phyloP scores from a whole-genome alignment of 2,113 vertebrate species.

The Dasyurus viverrinus region DNA sequence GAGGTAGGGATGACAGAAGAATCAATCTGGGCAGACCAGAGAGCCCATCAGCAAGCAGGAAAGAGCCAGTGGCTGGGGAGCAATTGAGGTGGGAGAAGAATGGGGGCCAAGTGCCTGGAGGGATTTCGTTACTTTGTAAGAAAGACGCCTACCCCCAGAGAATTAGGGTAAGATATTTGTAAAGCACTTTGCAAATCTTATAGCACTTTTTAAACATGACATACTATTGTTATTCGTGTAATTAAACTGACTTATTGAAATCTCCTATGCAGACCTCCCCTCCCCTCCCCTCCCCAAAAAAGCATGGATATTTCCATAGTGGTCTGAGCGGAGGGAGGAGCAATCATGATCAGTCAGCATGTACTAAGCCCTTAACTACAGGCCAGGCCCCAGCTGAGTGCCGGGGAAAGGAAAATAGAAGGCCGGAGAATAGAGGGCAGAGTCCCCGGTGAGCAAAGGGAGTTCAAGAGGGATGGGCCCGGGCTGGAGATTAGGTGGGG shows the following conservation, averaged over 20 bases:
- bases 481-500: not conserved
- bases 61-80: not conserved
- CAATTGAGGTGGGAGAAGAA: not conserved
- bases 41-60: not conserved
- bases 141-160: not conserved
- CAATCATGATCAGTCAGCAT: not conserved
- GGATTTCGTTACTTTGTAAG: not conserved
- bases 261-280: not conserved
- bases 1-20: not conserved
- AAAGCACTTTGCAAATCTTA: not conserved
- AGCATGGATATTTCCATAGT: too few relatives aligned
- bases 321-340: not conserved
- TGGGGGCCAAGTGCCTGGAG: not conserved
- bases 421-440: not conserved
- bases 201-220: not conserved
- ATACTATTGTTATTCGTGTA: not conserved
- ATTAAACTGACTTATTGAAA: not conserved
- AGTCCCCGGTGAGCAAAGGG: not conserved
- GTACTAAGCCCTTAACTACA: not conserved
- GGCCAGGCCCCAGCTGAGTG: not conserved
- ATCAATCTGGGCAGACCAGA: not conserved
- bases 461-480: not conserved
- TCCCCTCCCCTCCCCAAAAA: not conserved
- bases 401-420: not conserved
- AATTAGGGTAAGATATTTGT: not conserved